Evolutionary conservation across 2,888 invertebrate genomes (phyloP), one percentile per base, ranked within the genome.

Genomic region (Heliconius erato): DNA sequence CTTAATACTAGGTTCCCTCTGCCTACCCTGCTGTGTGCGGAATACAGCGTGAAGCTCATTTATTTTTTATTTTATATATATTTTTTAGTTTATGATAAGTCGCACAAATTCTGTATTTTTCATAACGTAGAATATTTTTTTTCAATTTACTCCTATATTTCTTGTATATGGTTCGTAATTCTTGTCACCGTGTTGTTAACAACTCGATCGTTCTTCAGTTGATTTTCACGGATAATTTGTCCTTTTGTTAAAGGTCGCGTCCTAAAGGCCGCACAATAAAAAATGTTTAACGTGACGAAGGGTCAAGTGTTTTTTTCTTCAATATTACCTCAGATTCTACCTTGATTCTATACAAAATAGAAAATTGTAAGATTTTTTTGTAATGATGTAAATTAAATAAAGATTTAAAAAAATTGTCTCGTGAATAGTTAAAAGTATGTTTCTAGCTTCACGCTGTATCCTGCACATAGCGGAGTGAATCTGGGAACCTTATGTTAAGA

Each of bases 151-250:
- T 28, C 2, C 28, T 28, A 35, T n/a, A n/a, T 40, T 35, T n/a
- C 23, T 49, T 32, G 14, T 54, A 54, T 19, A 19, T 72, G 44
- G 5, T 44, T 28, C 3, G 16, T 14, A 0, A n/a, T 67, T 44
- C 44, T 44, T 65, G 14, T 49, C 35, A 49, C 2, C n/a, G 12
- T 16, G 14, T 74, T 74, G 74, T 49, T 74, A 49, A 44, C n/a
- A 65, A 49, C 67, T 74, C 59, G 74, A 79, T 77, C 44, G 80
- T 59, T 49, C 44, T 72, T 49, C 35, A 40, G 59, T 79, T 74
- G 74, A 72, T 82, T 84, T 84, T 80, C 78, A 82, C 82, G 71
- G 79, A 80, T 79, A 76, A 84, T 80, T 82, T 80, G 40, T 63
- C 35, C 80, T 63, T 79, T 80, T 80, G 80, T 84, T 23, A 69